Conservation (phyloP, 1,140 invertebrate species). For the Eupristina koningsbergeri region DNA sequence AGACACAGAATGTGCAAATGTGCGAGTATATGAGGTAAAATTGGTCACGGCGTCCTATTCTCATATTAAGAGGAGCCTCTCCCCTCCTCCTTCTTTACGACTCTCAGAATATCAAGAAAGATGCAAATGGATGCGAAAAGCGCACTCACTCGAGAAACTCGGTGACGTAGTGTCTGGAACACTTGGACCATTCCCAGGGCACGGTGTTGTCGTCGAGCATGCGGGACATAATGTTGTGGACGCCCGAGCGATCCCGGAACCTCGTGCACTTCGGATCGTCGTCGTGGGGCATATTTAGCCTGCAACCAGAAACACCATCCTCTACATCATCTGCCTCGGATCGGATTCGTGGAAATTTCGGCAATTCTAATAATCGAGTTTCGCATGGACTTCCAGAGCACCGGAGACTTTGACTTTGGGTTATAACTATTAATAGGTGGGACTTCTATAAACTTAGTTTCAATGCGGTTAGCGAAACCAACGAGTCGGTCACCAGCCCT, state of each 20-base stretch:
- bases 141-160: slow-evolving; percentile 90
- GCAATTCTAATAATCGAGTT: not conserved
- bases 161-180: slow-evolving; percentile 86
- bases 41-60: slow-evolving; percentile 29
- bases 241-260: slow-evolving; percentile 72
- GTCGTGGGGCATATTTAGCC: slow-evolving; percentile 92
- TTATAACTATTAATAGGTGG: slow-evolving; percentile 26
- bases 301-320: slow-evolving; percentile 65
- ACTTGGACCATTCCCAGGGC: slow-evolving; percentile 93
- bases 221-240: slow-evolving; percentile 86
- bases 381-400: not conserved
- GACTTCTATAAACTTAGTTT: slow-evolving; percentile 12
- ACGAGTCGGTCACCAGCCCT: slow-evolving; percentile 2
- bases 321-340: slow-evolving; percentile 6
- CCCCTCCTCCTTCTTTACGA: slow-evolving; percentile 5
- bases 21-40: slow-evolving; percentile 12
- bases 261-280: slow-evolving; percentile 82
- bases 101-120: slow-evolving; percentile 20
- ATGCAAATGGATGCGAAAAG: slow-evolving; percentile 13
- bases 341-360: slow-evolving; percentile 16
- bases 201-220: slow-evolving; percentile 87
- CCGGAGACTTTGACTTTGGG: slow-evolving; percentile 42
- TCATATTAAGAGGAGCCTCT: slow-evolving; percentile 3
- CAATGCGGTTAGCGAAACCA: not conserved
- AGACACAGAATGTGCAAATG: slow-evolving; percentile 16